Evolutionary conservation across 2,888 invertebrate genomes (phyloP).

Genomic region (Oeneis ivallda): DNA sequence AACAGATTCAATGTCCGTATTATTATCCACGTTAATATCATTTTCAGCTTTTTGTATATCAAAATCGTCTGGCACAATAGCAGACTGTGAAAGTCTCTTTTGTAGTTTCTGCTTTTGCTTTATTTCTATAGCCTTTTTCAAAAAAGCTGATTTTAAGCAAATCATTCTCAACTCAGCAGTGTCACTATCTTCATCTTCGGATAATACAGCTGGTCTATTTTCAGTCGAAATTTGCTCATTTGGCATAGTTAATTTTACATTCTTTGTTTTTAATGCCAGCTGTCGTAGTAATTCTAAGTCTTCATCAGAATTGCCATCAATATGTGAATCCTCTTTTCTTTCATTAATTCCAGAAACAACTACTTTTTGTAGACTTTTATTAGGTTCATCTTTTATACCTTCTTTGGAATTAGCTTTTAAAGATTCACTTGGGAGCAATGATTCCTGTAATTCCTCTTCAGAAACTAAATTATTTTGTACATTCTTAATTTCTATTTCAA

Average conservation of each 20-base stretch:
- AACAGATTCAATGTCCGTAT: constrained; percentile 76
- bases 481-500: constrained; percentile 6
- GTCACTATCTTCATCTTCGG: constrained; percentile 82
- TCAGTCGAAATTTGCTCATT: constrained; percentile 39
- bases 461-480: not conserved
- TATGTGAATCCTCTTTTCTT: constrained; percentile 39
- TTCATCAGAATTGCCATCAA: constrained; percentile 67
- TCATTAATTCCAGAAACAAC: constrained; percentile 46
- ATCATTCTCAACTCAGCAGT: constrained; percentile 83
- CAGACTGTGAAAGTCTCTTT: constrained; percentile 64
- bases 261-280: constrained; percentile 73
- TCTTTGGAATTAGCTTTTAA: constrained; percentile 55
- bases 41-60: constrained; percentile 41
- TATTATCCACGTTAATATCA: constrained; percentile 54
- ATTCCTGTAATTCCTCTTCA: constrained; percentile 27
- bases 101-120: constrained; percentile 72
- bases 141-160: constrained; percentile 85
- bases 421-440: constrained; percentile 42
- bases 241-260: constrained; percentile 47
- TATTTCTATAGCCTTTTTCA: constrained; percentile 84
- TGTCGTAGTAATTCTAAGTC: constrained; percentile 72
- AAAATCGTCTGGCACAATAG: constrained; percentile 58
- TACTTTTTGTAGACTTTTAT: constrained; percentile 41
- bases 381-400: constrained; percentile 41
- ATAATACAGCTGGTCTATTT: constrained; percentile 44